Base-by-base conservation (phyloP, 2,888 invertebrate species). In the Drosophila austrosaltans region DNA sequence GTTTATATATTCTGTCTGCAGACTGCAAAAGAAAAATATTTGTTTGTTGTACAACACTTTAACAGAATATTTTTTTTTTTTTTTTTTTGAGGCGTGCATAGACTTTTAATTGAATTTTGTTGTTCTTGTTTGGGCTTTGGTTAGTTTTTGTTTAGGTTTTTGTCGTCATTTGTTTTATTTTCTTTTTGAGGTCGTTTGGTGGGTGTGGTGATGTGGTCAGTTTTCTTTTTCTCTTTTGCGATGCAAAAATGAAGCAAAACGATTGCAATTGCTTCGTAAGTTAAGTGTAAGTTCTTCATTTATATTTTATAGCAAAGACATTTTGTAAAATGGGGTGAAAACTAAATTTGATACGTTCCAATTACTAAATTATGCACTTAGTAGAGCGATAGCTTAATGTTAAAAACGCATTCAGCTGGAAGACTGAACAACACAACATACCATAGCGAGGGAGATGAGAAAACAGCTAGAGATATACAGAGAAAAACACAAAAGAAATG, bases 361-460 rank as follows among this genome's bases (percentile, higher is more conserved):
- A 87, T 89, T 90, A 81, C 79, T 76, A 77, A 85, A 85, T 90
- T 85, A 89, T 81, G 75, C 89, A 83, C 76, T 87, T 78, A 69
- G 72, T 36, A 36, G 65, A 66, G 69, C 66, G 63, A 68, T 69
- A 58, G 69, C 67, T 72, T 62, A 75, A 76, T 89, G 75, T 48
- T 76, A 76, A 78, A 78, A 79, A 90, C 75, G 85, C 90, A 90
- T 85, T 89, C 83, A 85, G 79, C 90, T 89, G 89, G 90, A 90
- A 89, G 90, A 89, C 76, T 89, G 90, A 81, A 79, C 89, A 74
- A 40, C 75, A 48, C 65, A 57, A 56, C 2, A 40, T 60, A 58
- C 28, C 44, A 32, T 30, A 61, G 44, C 30, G 8, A 5, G 6
- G 4, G 57, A 68, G 54, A 57, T 63, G 57, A 53, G 44, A 16